phyloP scores from a whole-genome alignment of 1,140 invertebrate species.

The Conus ventricosus region DNA sequence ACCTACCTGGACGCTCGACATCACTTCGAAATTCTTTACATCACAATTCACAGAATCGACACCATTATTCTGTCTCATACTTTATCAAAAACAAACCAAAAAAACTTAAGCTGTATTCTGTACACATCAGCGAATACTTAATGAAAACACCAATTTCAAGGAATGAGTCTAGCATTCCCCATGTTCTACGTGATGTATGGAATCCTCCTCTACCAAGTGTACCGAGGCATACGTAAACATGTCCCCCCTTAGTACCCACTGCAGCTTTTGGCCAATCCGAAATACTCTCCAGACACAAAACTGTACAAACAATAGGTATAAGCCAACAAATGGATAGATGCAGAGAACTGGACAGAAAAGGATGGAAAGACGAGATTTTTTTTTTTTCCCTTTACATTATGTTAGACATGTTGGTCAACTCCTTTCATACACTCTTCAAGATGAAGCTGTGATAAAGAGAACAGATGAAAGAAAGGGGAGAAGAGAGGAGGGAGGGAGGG shows the following conservation, averaged over 20 bases:
- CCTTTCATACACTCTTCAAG: slow-evolving; percentile 43
- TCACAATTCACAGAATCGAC: neutral
- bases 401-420: slow-evolving; percentile 38
- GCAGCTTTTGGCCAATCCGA: slow-evolving; percentile 35
- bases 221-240: neutral
- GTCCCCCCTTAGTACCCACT: slow-evolving; percentile 4
- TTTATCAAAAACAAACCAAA: neutral
- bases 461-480: neutral
- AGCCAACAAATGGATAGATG: no score
- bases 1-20: neutral
- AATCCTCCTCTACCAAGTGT: slow-evolving; percentile 19
- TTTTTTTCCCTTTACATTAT: slow-evolving; percentile 16
- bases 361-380: neutral
- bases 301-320: slow-evolving; percentile 42
- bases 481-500: neutral
- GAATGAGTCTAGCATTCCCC: slow-evolving; percentile 1
- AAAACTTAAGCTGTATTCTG: neutral
- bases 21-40: neutral
- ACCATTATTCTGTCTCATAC: neutral
- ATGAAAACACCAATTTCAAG: neutral
- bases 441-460: slow-evolving; percentile 40
- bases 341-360: slow-evolving; percentile 21
- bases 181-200: neutral
- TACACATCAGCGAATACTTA: slow-evolving; percentile 5
- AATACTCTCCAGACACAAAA: slow-evolving; percentile 16